A percentile compares a stretch with the other conserved stretches of the same genome.
phyloP scores from a whole-genome alignment of 2,797 vertebrate species.

The Toxotes lorentzi region DNA sequence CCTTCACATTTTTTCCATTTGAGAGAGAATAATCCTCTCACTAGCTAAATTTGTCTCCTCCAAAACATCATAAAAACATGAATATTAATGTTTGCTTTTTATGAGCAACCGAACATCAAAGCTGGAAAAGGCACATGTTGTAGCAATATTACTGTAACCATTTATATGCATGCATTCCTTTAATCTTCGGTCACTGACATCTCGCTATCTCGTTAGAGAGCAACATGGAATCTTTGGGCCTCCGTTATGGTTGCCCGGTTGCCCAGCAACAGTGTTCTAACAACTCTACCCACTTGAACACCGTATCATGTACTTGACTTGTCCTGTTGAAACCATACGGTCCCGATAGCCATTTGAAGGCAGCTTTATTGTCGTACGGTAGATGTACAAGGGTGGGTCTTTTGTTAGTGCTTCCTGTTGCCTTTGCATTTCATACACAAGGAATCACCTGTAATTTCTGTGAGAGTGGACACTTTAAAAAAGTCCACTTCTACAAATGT shows the following conservation, averaged over 20 bases:
- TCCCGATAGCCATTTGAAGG: slow-evolving; percentile 35
- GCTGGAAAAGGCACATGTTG: slow-evolving; percentile 1
- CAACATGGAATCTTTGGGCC: slow-evolving; percentile 33
- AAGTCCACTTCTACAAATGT: background rate
- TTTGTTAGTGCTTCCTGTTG: background rate
- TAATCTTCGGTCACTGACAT: slow-evolving; percentile 37
- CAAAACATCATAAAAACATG: slow-evolving; percentile 1
- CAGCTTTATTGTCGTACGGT: background rate
- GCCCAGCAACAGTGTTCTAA: slow-evolving; percentile 56
- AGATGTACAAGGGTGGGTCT: background rate
- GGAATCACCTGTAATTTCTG: background rate
- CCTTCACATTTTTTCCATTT: slow-evolving; percentile 10
- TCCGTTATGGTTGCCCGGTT: slow-evolving; percentile 46
- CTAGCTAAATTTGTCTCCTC: background rate
- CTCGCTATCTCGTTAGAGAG: slow-evolving; percentile 28
- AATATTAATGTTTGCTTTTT: slow-evolving; percentile 15
- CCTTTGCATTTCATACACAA: background rate
- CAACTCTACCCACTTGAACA: slow-evolving; percentile 35
- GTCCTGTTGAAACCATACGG: slow-evolving; percentile 10
- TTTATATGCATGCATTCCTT: slow-evolving; percentile 23
- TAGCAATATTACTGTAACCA: background rate
- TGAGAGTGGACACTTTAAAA: background rate
- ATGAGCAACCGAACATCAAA: background rate
- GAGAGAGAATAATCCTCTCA: background rate
- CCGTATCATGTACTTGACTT: slow-evolving; percentile 31